Conservation (phyloP, 2,888 invertebrate genomes). For the Euplexia lucipara region DNA sequence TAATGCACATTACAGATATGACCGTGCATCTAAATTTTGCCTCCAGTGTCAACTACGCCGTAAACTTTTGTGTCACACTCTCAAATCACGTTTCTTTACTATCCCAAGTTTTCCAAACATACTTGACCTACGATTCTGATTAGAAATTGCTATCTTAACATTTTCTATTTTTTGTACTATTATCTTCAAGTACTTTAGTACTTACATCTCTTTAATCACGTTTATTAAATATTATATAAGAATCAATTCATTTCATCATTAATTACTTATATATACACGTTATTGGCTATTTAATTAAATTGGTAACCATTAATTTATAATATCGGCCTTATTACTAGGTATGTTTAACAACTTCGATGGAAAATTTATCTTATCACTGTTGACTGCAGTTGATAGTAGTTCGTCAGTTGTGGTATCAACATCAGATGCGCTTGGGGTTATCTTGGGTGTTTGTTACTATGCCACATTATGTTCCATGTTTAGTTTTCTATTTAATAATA, state of each 20-base stretch:
- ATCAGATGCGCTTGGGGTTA: slow-evolving; percentile 75
- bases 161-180: slow-evolving; percentile 39
- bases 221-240: slow-evolving; percentile 39
- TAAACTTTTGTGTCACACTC: slow-evolving; percentile 19
- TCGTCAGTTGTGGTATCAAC: slow-evolving; percentile 66
- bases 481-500: slow-evolving; percentile 52
- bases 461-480: slow-evolving; percentile 48
- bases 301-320: slow-evolving; percentile 30
- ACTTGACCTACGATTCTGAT: slow-evolving; percentile 40
- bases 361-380: slow-evolving; percentile 83
- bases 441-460: slow-evolving; percentile 74
- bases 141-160: slow-evolving; percentile 26
- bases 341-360: slow-evolving; percentile 65
- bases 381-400: slow-evolving; percentile 70
- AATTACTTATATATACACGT: slow-evolving; percentile 35
- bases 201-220: slow-evolving; percentile 26
- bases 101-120: slow-evolving; percentile 38
- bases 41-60: slow-evolving; percentile 2
- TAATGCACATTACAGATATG: not conserved
- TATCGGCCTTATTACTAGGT: slow-evolving; percentile 39
- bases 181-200: slow-evolving; percentile 12
- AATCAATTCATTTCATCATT: slow-evolving; percentile 40
- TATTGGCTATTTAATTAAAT: slow-evolving; percentile 37
- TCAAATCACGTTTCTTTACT: slow-evolving; percentile 29
- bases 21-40: slow-evolving; percentile 1